Conservation (phyloP, 2,888 invertebrate species). For the Nephrotoma appendiculata region DNA sequence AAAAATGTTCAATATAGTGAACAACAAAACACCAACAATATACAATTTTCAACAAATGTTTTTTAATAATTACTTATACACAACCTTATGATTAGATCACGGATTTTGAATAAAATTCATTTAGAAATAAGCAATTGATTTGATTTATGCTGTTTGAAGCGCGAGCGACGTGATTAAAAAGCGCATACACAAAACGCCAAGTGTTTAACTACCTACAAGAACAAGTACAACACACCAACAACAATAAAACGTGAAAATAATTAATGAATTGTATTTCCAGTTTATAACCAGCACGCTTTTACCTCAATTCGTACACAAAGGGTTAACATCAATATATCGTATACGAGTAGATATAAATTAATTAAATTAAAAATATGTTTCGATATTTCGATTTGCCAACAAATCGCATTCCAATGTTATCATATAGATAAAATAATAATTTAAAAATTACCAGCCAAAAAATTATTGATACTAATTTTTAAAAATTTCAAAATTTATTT, state of each 20-base stretch:
- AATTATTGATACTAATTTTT: too few species aligned
- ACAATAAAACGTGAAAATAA: neutral
- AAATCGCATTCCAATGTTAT: neutral
- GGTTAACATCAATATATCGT: neutral
- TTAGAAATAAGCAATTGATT: neutral
- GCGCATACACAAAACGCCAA: neutral
- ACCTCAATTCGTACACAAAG: neutral
- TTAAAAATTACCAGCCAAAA: too few species aligned
- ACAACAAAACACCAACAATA: too few species aligned
- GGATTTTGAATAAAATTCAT: neutral
- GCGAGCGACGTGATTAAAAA: neutral
- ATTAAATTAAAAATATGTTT: neutral
- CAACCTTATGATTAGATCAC: neutral
- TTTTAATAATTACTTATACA: neutral
- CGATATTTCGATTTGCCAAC: neutral
- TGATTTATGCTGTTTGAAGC: neutral
- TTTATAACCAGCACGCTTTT: too few species aligned
- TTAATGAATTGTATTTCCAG: neutral
- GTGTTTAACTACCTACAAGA: neutral
- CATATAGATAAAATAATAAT: neutral
- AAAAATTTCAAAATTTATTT: too few species aligned
- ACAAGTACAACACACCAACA: neutral
- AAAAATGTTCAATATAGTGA: neutral
- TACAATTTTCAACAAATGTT: neutral
- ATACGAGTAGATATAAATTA: neutral